Evolutionary conservation across 2,797 vertebrate genomes (phyloP).

Genomic region (Xiphorhynchus erythropygius): DNA sequence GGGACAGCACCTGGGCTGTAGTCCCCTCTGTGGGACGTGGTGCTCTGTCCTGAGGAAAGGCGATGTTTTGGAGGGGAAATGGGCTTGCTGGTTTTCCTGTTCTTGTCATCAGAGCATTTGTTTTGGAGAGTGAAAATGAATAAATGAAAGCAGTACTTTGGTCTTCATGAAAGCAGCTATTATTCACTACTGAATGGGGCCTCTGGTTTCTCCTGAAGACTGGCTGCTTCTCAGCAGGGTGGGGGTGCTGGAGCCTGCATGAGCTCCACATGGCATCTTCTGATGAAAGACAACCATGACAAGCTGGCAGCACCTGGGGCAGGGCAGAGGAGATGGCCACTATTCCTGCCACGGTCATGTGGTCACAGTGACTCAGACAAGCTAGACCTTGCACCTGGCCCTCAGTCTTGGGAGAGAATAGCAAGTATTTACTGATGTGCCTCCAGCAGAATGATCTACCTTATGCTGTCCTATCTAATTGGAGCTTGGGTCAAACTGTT

Average conservation of each 20-base stretch:
- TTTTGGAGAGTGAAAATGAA: constrained; percentile 37
- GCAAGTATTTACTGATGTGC: neutral
- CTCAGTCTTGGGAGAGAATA: neutral
- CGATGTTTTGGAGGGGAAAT: neutral
- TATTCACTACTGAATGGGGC: constrained; percentile 16
- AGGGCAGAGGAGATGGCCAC: constrained; percentile 15
- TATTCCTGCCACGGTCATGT: fast-evolving
- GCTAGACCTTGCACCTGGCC: neutral
- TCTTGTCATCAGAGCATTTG: neutral
- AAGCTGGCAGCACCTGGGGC: constrained; percentile 36
- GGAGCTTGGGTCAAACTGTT: neutral
- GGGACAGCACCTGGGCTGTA: neutral
- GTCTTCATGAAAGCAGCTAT: constrained; percentile 54
- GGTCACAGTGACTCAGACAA: neutral
- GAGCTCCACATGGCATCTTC: constrained; percentile 45
- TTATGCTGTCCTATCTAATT: neutral
- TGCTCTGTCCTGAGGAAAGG: neutral
- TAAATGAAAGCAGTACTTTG: constrained; percentile 3
- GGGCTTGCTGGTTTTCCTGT: neutral
- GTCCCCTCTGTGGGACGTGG: neutral
- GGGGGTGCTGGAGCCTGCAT: neutral
- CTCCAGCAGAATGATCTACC: neutral
- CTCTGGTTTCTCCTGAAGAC: constrained; percentile 41
- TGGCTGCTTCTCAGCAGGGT: constrained; percentile 59
- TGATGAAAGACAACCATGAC: constrained; percentile 55